These are phyloP conservation scores for Myotis daubentonii DNA, from an alignment of 2,797 vertebrate genomes.

Conservation along the genomic window DNA sequence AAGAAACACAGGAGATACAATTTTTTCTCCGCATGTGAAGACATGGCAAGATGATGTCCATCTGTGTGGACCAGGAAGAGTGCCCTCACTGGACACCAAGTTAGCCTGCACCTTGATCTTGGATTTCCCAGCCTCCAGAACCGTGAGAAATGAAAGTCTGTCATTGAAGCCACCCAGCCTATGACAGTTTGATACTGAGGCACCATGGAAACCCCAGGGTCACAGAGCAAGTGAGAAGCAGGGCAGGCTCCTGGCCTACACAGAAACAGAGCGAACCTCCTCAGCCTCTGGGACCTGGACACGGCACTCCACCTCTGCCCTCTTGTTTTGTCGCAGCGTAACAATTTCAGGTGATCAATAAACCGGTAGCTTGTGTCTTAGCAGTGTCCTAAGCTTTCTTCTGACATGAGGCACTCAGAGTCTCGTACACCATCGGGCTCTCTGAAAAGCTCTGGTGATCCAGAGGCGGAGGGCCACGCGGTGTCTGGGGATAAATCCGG, in stretches of 20 bases:
- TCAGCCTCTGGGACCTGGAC: neutral
- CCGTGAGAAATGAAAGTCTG: neutral
- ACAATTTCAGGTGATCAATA: neutral
- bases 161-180: neutral
- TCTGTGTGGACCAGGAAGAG: neutral
- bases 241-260: neutral
- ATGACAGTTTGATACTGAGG: neutral
- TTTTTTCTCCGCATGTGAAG: neutral
- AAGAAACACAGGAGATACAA: neutral
- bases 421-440: neutral
- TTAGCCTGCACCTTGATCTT: neutral
- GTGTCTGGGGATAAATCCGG: neutral
- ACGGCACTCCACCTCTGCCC: neutral
- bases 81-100: too few relatives aligned
- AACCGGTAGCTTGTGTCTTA: neutral
- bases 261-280: fast-evolving
- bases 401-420: neutral
- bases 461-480: neutral
- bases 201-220: neutral
- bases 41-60: neutral
- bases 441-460: neutral
- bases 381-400: neutral
- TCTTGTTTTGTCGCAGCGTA: fast-evolving
- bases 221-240: neutral
- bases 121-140: neutral